These are phyloP conservation scores for Cephus cinctus DNA, from an alignment of 1,140 invertebrate species.

Conservation along the genomic window DNA sequence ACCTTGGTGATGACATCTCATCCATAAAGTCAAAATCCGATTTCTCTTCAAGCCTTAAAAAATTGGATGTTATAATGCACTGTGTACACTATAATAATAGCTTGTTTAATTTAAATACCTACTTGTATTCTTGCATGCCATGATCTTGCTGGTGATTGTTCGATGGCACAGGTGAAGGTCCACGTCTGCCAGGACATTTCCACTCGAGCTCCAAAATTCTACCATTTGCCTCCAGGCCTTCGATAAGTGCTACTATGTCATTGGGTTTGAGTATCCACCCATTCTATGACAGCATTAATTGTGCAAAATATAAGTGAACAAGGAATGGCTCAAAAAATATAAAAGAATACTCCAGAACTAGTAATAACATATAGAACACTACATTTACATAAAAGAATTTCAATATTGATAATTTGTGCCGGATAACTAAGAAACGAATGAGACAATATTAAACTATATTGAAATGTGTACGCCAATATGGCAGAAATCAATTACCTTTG, in stretches of 20 bases:
- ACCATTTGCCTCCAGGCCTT: slow-evolving; percentile 58
- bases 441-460: slow-evolving; percentile 12
- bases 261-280: slow-evolving; percentile 45
- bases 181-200: slow-evolving; percentile 65
- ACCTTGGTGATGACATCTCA: slow-evolving; percentile 65
- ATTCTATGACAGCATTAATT: neutral
- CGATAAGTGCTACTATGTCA: slow-evolving; percentile 60
- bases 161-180: slow-evolving; percentile 56
- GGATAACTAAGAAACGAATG: too few relatives aligned
- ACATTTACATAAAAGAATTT: neutral
- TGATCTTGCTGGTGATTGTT: slow-evolving; percentile 46
- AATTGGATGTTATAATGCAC: slow-evolving; percentile 2
- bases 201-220: slow-evolving; percentile 60
- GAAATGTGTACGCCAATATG: too few relatives aligned
- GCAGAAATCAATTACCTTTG: slow-evolving; percentile 43
- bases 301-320: too few relatives aligned
- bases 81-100: neutral
- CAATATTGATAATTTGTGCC: too few relatives aligned
- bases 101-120: slow-evolving; percentile 15
- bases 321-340: too few relatives aligned
- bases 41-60: slow-evolving; percentile 57
- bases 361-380: neutral
- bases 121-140: slow-evolving; percentile 47
- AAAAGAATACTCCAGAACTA: neutral
- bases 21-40: slow-evolving; percentile 77